Base-by-base conservation (phyloP, 2,888 invertebrate species). In the Teinopalpus imperialis region DNA sequence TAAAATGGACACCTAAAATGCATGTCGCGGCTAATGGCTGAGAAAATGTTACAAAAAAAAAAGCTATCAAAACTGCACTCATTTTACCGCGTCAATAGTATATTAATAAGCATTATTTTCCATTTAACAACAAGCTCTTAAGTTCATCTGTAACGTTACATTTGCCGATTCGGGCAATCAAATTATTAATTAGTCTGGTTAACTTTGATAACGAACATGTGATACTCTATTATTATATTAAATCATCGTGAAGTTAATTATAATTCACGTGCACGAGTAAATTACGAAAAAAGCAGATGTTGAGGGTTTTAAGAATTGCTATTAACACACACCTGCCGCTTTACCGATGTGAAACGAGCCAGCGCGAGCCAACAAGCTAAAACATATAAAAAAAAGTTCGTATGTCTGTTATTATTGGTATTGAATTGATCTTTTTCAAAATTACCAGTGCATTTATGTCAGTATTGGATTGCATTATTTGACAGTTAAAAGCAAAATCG, bases 221-320 rank as follows among this genome's bases (percentile, higher is more conserved):
- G 40, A 40, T 23, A 18, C 26, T 35, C 14, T 14, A 66, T 66
- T 64, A 63, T 56, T 69, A 67, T 65, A 69, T 63, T 66, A 66
- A 73, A 69, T 70, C 66, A 69, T 70, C 67, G 61, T 60, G 58
- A 57, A 51, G 56, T 63, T 71, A 78, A 77, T 82, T 78, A 73
- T 69, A 78, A 81, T 79, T 76, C 61, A 76, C 72, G 69, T 64
- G 62, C 61, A 51, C 52, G 63, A 63, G 75, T 76, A 71, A 69
- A 77, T 81, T 76, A 75, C 75, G 69, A 71, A 81, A 81, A 81
- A 82, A 79, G 85, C 86, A 87, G 87, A 85, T 86, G 86, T 76
- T 63, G 20, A 9, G 66, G 63, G 61, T 68, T 67, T 71, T 66
- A 67, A 72, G 71, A 76, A 70, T 73, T 66, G 70, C 69, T 69